Base-by-base conservation (phyloP, 2,888 invertebrate species). In the Cephus runcator region DNA sequence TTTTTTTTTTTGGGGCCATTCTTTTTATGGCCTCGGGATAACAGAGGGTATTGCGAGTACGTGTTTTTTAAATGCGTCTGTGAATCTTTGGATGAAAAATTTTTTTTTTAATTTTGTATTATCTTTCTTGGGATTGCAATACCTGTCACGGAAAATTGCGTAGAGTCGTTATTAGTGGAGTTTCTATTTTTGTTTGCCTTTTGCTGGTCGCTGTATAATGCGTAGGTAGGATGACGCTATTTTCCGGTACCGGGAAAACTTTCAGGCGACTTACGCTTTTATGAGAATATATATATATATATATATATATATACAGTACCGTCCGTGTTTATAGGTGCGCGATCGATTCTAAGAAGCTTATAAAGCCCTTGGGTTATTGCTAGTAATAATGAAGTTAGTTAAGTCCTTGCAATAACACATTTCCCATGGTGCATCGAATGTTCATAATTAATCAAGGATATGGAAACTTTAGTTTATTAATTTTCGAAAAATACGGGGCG, bases 271-370 rank as follows among this genome's bases (percentile, higher is more conserved):
- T 56, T 56, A 23, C 40, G 40, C 23, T 56, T 56, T 56, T 56
- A 15, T 23, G 40, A 0, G 23, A 23, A 56, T 56, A 23, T n/a
- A n/a, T n/a, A n/a, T n/a, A n/a, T n/a, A n/a, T n/a, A n/a, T n/a
- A n/a, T n/a, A n/a, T n/a, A n/a, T n/a, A n/a, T n/a, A n/a, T n/a
- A n/a, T 23, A 56, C 40, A 9, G 23, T 0, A 9, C 23, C 23
- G 6, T 56, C 9, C 40, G 40, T 23, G 6, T 23, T 56, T 23
- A 23, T 23, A 23, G 40, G 40, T 56, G 30, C 74, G 69, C 77
- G 77, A 77, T 77, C 77, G 77, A 77, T 77, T 69, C 71, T 77
- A 77, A 77, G 77, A 77, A 74, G 77, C 77, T 77, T 77, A 74
- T 36, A 68, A 71, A 56, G 69, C 34, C 77, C 75, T 31, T 74